Evolutionary conservation across 2,797 vertebrate genomes (phyloP).

Genomic region (Netta rufina): DNA sequence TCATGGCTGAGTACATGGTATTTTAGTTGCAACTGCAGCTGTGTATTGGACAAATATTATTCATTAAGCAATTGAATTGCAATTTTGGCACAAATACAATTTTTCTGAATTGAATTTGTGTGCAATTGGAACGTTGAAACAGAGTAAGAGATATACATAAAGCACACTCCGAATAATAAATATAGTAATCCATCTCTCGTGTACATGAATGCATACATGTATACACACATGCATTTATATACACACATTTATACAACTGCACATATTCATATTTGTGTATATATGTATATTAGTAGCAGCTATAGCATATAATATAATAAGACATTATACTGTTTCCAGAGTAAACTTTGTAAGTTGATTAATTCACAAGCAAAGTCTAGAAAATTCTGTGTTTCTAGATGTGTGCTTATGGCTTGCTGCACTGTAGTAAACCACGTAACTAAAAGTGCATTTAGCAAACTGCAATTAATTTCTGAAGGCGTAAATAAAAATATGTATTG

Average conservation of each 20-base stretch:
- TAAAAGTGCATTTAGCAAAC: constrained; percentile 24
- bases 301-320: constrained; percentile 26
- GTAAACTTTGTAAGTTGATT: not conserved
- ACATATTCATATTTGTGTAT: not conserved
- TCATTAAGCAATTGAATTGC: constrained; percentile 21
- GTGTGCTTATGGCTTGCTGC: not conserved
- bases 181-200: not conserved
- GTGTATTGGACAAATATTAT: constrained; percentile 41
- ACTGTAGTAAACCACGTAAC: not conserved
- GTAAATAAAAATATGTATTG: constrained; percentile 37
- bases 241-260: not conserved
- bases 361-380: not conserved
- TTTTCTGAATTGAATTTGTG: constrained; percentile 51
- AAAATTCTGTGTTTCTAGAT: not conserved
- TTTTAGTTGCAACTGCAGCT: constrained; percentile 38
- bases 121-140: constrained; percentile 40
- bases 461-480: constrained; percentile 19
- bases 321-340: constrained; percentile 32
- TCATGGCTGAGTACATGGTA: not conserved
- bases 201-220: not conserved
- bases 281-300: constrained; percentile 24
- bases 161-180: constrained; percentile 42
- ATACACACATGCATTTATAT: not conserved
- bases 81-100: constrained; percentile 11
- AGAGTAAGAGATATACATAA: not conserved